These are phyloP conservation scores for Anguilla marmorata DNA, from an alignment of 2,797 vertebrate genomes.

Conservation along the genomic window DNA sequence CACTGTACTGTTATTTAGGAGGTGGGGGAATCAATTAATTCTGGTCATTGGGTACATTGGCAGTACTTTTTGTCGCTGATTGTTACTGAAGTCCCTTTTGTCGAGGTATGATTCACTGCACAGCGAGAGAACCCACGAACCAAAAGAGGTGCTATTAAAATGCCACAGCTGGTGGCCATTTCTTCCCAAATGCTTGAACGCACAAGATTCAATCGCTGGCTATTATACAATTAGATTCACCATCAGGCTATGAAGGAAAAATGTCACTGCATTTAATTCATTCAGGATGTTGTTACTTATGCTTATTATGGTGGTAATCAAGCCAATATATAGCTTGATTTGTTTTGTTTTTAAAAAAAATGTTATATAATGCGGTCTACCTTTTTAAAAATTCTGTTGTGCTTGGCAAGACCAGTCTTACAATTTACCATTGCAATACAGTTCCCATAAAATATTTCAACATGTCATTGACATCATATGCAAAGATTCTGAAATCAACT, in stretches of 20 bases:
- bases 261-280: neutral
- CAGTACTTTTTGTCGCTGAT: neutral
- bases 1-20: neutral
- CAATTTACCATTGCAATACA: neutral
- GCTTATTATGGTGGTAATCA: neutral
- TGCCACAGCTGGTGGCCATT: neutral
- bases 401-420: neutral
- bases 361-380: neutral
- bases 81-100: neutral
- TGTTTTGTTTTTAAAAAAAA: neutral
- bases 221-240: neutral
- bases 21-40: neutral
- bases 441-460: neutral
- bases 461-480: neutral
- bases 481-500: neutral
- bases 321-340: neutral
- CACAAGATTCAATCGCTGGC: neutral
- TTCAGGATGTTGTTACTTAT: conserved; percentile 2
- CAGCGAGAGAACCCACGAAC: neutral
- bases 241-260: neutral
- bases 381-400: neutral
- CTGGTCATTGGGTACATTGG: conserved; percentile 8
- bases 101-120: neutral
- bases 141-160: neutral
- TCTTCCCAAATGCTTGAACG: neutral